Conservation (phyloP, 2,888 invertebrate species). For the Andrena dorsata region DNA sequence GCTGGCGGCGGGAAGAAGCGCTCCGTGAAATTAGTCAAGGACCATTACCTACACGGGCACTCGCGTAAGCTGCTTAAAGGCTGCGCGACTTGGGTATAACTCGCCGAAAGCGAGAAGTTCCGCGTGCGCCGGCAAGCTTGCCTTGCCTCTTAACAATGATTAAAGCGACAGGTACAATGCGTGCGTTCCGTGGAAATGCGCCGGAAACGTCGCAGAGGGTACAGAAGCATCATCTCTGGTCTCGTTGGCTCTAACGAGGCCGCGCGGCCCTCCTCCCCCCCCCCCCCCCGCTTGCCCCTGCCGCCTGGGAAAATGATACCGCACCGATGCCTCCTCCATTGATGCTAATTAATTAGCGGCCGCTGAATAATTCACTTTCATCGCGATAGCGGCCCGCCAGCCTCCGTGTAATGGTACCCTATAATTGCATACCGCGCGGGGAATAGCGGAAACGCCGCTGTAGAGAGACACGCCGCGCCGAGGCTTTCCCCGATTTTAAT, state of each 20-base stretch:
- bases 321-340: conserved; percentile 29
- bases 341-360: conserved; percentile 69
- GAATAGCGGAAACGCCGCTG: conserved; percentile 41
- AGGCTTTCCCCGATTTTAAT: conserved; percentile 24
- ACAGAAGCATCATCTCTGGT: conserved; percentile 29
- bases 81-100: not conserved
- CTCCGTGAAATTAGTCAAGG: not conserved
- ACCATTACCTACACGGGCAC: conserved; percentile 32
- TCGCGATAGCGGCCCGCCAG: conserved; percentile 54
- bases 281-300: not conserved
- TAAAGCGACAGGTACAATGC: conserved; percentile 28
- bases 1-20: not conserved
- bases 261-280: conserved; percentile 15
- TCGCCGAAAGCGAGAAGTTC: conserved; percentile 24
- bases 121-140: not conserved
- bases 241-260: conserved; percentile 26
- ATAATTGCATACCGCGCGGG: conserved; percentile 52
- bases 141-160: conserved; percentile 28
- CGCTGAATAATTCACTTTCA: conserved; percentile 72
- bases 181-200: conserved; percentile 27
- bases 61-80: conserved; percentile 43
- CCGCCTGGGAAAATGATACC: conserved; percentile 63
- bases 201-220: conserved; percentile 12
- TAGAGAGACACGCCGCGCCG: conserved; percentile 2
- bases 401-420: conserved; percentile 50